Conservation (phyloP, 2,113 vertebrate species). For the Toxostoma redivivum region DNA sequence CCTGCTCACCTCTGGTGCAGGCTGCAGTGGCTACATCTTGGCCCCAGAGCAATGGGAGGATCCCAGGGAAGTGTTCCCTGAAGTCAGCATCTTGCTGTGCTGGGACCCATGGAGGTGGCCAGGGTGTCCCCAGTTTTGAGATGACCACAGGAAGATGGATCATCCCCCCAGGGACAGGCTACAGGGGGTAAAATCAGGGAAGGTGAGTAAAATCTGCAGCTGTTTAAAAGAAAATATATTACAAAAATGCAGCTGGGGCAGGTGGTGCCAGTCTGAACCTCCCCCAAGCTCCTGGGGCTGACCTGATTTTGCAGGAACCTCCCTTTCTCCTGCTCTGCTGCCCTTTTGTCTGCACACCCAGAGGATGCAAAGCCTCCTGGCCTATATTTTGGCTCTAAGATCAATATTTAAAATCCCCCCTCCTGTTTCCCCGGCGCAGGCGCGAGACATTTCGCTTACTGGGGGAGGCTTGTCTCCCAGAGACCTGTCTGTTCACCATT, state of each 20-base stretch:
- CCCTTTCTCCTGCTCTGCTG: background rate
- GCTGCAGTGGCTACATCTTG: background rate
- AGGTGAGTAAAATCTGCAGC: background rate
- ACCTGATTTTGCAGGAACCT: conserved; percentile 37
- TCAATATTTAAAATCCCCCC: conserved; percentile 47
- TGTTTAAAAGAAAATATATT: background rate
- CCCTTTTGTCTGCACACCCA: background rate
- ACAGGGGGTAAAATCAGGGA: background rate
- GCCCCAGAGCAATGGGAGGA: background rate
- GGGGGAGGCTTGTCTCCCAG: background rate
- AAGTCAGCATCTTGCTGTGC: fast-evolving
- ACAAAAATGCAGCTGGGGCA: background rate
- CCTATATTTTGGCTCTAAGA: conserved; percentile 47
- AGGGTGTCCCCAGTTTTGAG: fast-evolving
- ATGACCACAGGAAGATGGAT: background rate
- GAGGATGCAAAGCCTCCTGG: background rate
- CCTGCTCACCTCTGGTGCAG: background rate
- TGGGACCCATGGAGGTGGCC: background rate
- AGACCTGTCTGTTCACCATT: conserved; percentile 27
- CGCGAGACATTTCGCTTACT: background rate
- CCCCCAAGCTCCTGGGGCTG: background rate
- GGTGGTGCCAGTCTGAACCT: background rate
- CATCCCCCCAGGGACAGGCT: background rate
- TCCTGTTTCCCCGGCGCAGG: background rate
- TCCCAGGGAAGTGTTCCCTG: background rate